phyloP scores from a whole-genome alignment of 1,140 invertebrate genomes.

The Neodiprion virginianus region DNA sequence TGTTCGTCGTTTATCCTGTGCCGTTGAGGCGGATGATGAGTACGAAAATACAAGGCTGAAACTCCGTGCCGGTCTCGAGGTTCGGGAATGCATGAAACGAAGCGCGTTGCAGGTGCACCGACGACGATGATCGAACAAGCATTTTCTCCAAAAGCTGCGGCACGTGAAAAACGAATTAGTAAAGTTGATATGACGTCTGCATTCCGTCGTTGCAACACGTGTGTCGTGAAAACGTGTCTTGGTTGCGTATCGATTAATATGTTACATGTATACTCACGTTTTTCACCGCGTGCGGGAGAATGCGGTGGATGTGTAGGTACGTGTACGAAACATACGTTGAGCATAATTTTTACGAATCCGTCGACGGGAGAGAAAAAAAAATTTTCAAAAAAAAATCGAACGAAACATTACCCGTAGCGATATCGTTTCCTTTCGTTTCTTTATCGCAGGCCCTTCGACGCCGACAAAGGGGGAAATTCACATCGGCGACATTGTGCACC shows the following conservation, averaged over 20 bases:
- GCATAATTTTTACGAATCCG: neutral
- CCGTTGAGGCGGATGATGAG: no score
- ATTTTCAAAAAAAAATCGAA: neutral
- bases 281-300: neutral
- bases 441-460: neutral
- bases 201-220: conserved; percentile 2
- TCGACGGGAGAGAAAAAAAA: neutral
- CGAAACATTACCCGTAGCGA: neutral
- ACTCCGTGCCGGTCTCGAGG: no score
- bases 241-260: conserved; percentile 7
- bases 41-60: no score
- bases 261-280: neutral
- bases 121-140: no score
- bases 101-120: no score
- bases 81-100: no score
- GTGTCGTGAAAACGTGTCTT: neutral
- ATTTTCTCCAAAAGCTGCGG: no score
- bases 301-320: no score
- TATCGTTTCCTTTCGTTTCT: neutral
- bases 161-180: neutral
- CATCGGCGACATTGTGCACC: neutral
- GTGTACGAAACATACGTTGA: neutral
- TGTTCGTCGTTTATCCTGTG: no score
- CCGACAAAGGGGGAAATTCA: neutral
- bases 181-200: neutral